These are phyloP conservation scores for Amblyjoppa proteus DNA, from an alignment of 2,888 invertebrate genomes.

Conservation along the genomic window DNA sequence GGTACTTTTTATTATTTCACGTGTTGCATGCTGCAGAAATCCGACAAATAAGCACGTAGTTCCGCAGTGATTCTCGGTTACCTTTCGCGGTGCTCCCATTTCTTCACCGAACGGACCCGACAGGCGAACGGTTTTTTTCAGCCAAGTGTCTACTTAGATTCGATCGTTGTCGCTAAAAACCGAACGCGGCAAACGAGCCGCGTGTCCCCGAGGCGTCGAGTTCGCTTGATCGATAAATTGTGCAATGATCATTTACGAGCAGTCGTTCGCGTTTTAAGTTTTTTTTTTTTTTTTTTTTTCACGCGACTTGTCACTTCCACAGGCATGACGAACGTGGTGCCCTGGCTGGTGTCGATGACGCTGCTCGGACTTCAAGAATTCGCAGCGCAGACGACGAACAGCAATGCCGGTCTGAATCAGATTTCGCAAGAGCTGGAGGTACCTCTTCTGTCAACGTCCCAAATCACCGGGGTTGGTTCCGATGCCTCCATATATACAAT, in stretches of 20 bases:
- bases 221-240: constrained; percentile 30
- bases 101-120: constrained; percentile 11
- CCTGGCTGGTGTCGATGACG: constrained; percentile 84
- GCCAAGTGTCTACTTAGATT: not conserved
- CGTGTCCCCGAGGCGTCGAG: not conserved
- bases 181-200: constrained; percentile 54
- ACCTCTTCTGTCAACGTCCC: constrained; percentile 65
- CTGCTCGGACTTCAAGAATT: constrained; percentile 80
- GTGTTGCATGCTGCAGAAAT: not conserved
- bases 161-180: not conserved
- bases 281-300: constrained; percentile 16
- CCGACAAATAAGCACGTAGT: not conserved
- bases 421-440: constrained; percentile 80
- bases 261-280: constrained; percentile 41
- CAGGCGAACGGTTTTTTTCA: not conserved
- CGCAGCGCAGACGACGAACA: constrained; percentile 71
- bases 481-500: constrained; percentile 58
- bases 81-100: not conserved
- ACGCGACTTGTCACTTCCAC: constrained; percentile 8
- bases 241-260: constrained; percentile 13
- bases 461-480: constrained; percentile 31
- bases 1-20: not conserved
- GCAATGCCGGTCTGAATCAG: constrained; percentile 58
- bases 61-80: not conserved
- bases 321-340: constrained; percentile 82